Base-by-base conservation (phyloP, 2,113 vertebrate species). In the Paraplagusia blochii region DNA sequence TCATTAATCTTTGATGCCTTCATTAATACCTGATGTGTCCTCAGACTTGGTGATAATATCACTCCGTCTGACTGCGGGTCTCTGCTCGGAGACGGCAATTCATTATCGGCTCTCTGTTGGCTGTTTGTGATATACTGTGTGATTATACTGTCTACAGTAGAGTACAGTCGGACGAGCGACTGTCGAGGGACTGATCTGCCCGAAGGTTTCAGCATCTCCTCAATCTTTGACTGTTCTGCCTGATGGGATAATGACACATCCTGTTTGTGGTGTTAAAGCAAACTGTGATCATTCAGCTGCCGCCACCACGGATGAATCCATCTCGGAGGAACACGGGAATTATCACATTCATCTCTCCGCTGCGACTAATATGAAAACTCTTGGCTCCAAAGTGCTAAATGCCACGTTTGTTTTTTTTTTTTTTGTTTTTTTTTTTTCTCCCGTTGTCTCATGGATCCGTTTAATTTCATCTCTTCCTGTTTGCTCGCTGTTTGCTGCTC, bases 381-480 rank as follows among this genome's bases (percentile, higher is more conserved):
- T 52, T 19, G 50, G 46, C 65, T 66, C 47, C 4, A 50, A 64
- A 57, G 59, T 17, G 53, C 63, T 62, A 62, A 62, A 64, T 44
- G 36, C 56, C 22, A 29, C 6, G 22, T 29, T 29, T 2, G 22
- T 67, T 61, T 76, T 72, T 69, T 81, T 58, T 63, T n/a, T 67
- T 61, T 76, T 72, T 69, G 78, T 58, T 63, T 29, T 29, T 2
- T 2, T 67, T 61, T 76, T 72, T 69, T 81, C 54, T 63, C 59
- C 3, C 15, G 46, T 51, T 60, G 66, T 64, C 63, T 11, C 22
- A 35, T 35, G 55, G 63, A 76, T 58, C 53, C 53, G 46, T 72
- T 68, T 70, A 63, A 76, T 77, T 44, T 58, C 48, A 9, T 40
- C 45, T 54, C 48, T 63, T 59, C 36, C 54, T 66, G 47, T 33